Evolutionary conservation across 1,140 invertebrate genomes (phyloP), one percentile per base, ranked within the genome.

Genomic region (Antheraea mylitta): DNA sequence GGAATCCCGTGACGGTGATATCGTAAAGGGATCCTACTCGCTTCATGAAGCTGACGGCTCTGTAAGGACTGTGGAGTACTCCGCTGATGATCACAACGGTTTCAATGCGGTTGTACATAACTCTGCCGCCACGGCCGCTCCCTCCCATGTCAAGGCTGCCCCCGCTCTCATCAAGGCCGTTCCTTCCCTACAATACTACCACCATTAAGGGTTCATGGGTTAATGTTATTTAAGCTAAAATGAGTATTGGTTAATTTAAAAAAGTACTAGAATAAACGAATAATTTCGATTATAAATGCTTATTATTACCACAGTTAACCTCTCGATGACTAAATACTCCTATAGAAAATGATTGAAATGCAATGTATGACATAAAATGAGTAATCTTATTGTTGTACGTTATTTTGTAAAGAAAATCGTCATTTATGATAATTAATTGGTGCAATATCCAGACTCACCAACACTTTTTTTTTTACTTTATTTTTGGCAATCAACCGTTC

Each of bases 71-170:
- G 93, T 93, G 18, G 85, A 90, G 68, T 93, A 93, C 83, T 87
- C 90, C 69, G 92, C 92, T 18, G 93, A 93, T 70, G 86, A 89
- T 76, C 91, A 92, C 83, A 92, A 83, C 72, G 92, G 85, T 59
- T 94, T 94, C 89, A 94, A 94, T 80, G 93, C 94, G 42, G 92
- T 93, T 13, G 93, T 93, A 37, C 92, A 93, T 77, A 93, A 93
- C 88, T 92, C 89, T 65, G 92, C 93, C 16, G 93, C 93, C 65
- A 77, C 79, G 18, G 72, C 71, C 36, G 73, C 76, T 4, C 71
- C 71, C 30, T 64, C 63, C 36, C 13, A 66, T n/a, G 18, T 70
- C 53, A 73, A 73, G 36, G 67, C 70, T 36, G 68, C 69, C 22
- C 68, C 75, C 22, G 75, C 68, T 19, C 69, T 71, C n/a, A 10